Evolutionary conservation across 2,888 invertebrate genomes (phyloP).

Genomic region (Ramazzottius varieornatus): DNA sequence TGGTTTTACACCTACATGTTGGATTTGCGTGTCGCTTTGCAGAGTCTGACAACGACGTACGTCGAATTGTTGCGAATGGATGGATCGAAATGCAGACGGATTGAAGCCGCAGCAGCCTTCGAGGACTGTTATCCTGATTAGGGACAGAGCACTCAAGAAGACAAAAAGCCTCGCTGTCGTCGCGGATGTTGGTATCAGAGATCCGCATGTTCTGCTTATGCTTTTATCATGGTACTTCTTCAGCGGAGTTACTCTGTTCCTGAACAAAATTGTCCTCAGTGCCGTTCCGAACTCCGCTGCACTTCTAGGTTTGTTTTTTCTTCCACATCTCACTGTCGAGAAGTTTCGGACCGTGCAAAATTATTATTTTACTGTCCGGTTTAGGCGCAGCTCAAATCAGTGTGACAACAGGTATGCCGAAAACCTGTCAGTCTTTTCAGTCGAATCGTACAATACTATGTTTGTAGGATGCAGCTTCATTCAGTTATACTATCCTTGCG

Average conservation of each 20-base stretch:
- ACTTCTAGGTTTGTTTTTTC: conserved; percentile 31
- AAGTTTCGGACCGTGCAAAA: conserved; percentile 2
- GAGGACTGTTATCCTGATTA: too few species aligned
- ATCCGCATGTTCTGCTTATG: conserved; percentile 32
- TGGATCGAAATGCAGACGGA: too few species aligned
- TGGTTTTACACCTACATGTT: too few species aligned
- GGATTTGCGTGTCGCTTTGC: too few species aligned
- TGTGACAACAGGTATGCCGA: not conserved
- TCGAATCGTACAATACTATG: too few species aligned
- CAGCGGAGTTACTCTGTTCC: conserved; percentile 44
- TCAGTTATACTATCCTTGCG: conserved; percentile 44
- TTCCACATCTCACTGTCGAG: not conserved
- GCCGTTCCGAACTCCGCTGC: conserved; percentile 44
- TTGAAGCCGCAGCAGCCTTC: too few species aligned
- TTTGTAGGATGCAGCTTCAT: conserved; percentile 43
- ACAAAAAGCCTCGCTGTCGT: not conserved
- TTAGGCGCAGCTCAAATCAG: not conserved
- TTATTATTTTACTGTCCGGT: conserved; percentile 12
- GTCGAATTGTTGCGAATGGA: too few species aligned
- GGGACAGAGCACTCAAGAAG: too few species aligned
- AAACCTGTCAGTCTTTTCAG: too few species aligned
- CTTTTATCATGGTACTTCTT: conserved; percentile 45
- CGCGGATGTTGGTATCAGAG: not conserved
- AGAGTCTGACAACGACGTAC: too few species aligned
- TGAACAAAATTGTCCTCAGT: conserved; percentile 47